Base-by-base conservation (phyloP, 2,113 vertebrate species). In the Paratilapia polleni region DNA sequence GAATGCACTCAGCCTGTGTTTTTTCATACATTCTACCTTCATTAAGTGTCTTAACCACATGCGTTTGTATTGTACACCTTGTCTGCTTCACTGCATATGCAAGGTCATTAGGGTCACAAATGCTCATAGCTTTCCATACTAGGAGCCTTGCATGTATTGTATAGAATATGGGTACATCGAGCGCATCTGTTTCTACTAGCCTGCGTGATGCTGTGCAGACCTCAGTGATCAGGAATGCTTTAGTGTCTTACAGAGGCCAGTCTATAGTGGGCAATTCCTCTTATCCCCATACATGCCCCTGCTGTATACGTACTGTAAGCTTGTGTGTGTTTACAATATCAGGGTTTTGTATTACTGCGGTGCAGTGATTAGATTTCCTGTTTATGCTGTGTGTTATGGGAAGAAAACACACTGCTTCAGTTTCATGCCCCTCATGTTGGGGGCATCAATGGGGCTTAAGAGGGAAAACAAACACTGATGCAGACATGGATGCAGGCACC, bases 291-390 rank as follows among this genome's bases (percentile, higher is more conserved):
- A 83, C 86, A 88, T 73, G n/a, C 61, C 74, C 26, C 36, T 38
- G 68, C 74, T 84, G 83, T 80, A 84, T 66, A 75, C 61, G 61
- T 64, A 86, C 70, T 81, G 74, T 52, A 80, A 81, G 84, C 58
- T 80, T 82, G 60, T 77, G 82, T 81, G 61, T 92, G 92, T 92
- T 92, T 93, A 88, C 80, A 91, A 19, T 80, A 77, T 62, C 8
- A 15, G 84, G 83, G 68, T 78, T 54, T 91, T 88, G 82, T 82
- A 80, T 92, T 83, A 75, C 87, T 81, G 64, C 36, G 34, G 74
- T 77, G 58, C 56, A 79, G 84, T 91, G 91, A 94, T 94, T 94
- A 87, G 73, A 92, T 91, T 93, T 92, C 94, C 89, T 94, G 93
- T 94, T 93, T 92, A 89, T 86, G 80, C 83, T 80, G 28, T 19